Base-by-base conservation (phyloP, 2,113 vertebrate genomes). In the Eretmochelys imbricata region DNA sequence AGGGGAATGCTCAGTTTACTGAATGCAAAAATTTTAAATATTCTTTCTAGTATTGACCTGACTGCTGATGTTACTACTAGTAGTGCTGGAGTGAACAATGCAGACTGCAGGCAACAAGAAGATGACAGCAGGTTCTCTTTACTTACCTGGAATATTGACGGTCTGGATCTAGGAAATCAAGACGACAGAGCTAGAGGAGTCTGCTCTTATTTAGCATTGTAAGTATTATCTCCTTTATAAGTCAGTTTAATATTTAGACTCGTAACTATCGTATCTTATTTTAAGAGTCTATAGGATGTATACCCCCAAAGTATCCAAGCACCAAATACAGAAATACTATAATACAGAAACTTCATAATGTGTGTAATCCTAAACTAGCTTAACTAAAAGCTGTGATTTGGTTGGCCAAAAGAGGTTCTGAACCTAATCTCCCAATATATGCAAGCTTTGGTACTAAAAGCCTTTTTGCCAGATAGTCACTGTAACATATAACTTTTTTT, bases 81-180 rank as follows among this genome's bases (percentile, higher is more conserved):
- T 57, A 80, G 22, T 75, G 75, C 79, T 1, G 4, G 65, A 65
- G 50, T 55, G 31, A 69, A 6, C 1, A 49, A 55, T 13, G 22
- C 42, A 92, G 82, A 97, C 93, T 27, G 48, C 11, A 54, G 82
- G 57, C 94, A 95, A 49, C 93, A 96, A 80, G 97, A 98, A 80
- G 98, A 99, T 14, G 98, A 98, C 27, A 94, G 97, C 62, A 98
- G 96, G 42, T 98, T 99, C 91, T 99, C 99, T 0, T 86, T 99
- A 79, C 97, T 99, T 92, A 99, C 99, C 59, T 99, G 99, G 99
- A 99, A 99, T 19, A 98, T 99, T 57, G 99, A 99, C 83, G 99
- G 99, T 35, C 97, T 99, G 88, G 99, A 99, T 93, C 80, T 94
- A 12, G 97, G 97, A 90, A 99, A 98, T 90, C 89, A 99, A 17